Conservation (phyloP, 2,888 invertebrate species). For the Hartigia nigra region DNA sequence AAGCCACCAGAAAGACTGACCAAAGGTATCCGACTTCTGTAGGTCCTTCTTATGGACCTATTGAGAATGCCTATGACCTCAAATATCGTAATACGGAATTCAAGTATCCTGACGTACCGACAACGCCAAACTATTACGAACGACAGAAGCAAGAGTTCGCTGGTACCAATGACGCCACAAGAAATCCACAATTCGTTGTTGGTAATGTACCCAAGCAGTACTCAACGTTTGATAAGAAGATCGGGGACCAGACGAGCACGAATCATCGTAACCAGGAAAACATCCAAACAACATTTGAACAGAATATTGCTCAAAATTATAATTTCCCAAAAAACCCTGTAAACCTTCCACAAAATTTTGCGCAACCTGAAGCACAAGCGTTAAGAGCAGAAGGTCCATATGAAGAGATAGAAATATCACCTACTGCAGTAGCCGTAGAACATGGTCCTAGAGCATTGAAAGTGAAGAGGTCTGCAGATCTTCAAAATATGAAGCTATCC, state of each 20-base stretch:
- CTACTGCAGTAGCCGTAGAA: constrained; percentile 62
- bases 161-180: constrained; percentile 26
- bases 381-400: constrained; percentile 36
- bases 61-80: constrained; percentile 42
- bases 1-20: constrained; percentile 57
- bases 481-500: background rate
- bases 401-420: constrained; percentile 56
- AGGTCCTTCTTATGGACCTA: constrained; percentile 41
- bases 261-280: constrained; percentile 8
- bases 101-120: constrained; percentile 49
- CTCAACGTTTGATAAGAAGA: constrained; percentile 31
- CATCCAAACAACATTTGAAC: constrained; percentile 30
- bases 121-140: constrained; percentile 52
- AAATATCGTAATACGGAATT: constrained; percentile 56
- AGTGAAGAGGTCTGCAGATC: constrained; percentile 1
- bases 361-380: constrained; percentile 29
- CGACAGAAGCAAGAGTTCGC: constrained; percentile 32
- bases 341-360: constrained; percentile 21
- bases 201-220: constrained; percentile 74
- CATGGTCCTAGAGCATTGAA: constrained; percentile 61
- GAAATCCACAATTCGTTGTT: constrained; percentile 72
- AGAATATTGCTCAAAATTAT: constrained; percentile 32
- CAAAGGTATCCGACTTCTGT: constrained; percentile 38
- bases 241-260: constrained; percentile 14
- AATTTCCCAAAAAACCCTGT: constrained; percentile 36